Percentiles rank a stretch among this genome's conserved stretches.
These are phyloP conservation scores for Holothuria glaberrima DNA, from an alignment of 35 echinoderm and acorn worm genomes.

Conservation along the genomic window DNA sequence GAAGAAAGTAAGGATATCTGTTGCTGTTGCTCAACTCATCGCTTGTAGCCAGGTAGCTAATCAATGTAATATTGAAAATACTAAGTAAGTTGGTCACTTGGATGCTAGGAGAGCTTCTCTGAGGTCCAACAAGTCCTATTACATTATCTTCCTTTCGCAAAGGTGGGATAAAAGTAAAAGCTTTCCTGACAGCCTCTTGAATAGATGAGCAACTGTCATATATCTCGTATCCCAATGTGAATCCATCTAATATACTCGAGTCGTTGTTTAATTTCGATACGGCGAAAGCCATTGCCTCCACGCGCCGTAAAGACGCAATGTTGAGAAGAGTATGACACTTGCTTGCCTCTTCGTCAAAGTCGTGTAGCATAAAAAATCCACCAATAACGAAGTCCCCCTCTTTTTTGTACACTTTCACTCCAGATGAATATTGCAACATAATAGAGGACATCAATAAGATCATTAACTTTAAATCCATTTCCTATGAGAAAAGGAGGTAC, in stretches of 20 bases:
- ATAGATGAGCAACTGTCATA: conserved; percentile 26
- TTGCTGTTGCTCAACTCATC: conserved; percentile 72
- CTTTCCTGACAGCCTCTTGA: not conserved
- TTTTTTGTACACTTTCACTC: conserved; percentile 9
- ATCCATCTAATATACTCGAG: not conserved
- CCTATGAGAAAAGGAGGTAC: too few relatives aligned
- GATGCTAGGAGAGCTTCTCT: conserved; percentile 56
- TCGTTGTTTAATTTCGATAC: conserved; percentile 24
- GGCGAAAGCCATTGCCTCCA: conserved; percentile 1
- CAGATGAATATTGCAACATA: not conserved
- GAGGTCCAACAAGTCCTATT: conserved; percentile 68
- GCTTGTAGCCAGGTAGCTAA: conserved; percentile 67
- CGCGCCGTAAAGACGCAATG: not conserved
- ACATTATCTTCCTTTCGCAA: not conserved
- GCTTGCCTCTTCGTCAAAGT: not conserved
- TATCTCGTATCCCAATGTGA: not conserved
- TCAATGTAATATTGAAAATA: conserved; percentile 49
- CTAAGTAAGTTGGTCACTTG: conserved; percentile 3
- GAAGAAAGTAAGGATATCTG: conserved; percentile 67
- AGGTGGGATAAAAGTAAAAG: not conserved
- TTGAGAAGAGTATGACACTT: not conserved
- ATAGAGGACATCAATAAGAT: too few relatives aligned
- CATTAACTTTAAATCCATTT: too few relatives aligned
- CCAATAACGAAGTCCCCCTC: not conserved
- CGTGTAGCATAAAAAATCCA: not conserved